phyloP scores from a whole-genome alignment of 2,797 vertebrate genomes.

The Microtus californicus region DNA sequence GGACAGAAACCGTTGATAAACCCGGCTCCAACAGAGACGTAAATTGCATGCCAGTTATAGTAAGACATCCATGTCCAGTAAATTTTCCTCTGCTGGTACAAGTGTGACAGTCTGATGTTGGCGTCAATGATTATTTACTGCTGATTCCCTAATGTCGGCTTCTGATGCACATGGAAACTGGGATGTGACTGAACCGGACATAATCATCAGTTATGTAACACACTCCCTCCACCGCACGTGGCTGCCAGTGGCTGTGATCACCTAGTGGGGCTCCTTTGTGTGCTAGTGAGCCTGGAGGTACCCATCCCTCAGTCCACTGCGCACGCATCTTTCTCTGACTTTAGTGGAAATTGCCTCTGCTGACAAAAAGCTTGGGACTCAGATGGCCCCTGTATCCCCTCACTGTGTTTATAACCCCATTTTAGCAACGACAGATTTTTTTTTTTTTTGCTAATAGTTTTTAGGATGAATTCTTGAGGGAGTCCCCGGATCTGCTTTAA shows the following conservation, averaged over 20 bases:
- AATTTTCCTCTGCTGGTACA: constrained; percentile 84
- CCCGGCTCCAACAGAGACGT: constrained; percentile 88
- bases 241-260: constrained; percentile 44
- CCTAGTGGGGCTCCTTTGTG: constrained; percentile 51
- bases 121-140: constrained; percentile 85
- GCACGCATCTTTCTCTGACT: neutral
- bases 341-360: constrained; percentile 48
- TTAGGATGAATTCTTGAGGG: constrained; percentile 30
- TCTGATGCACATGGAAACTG: constrained; percentile 68
- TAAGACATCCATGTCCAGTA: constrained; percentile 86
- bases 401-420: neutral
- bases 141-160: constrained; percentile 85
- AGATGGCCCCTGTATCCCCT: neutral
- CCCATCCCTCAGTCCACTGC: neutral
- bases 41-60: constrained; percentile 89
- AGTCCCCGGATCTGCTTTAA: constrained; percentile 3
- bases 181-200: constrained; percentile 61
- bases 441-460: constrained; percentile 39
- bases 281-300: neutral
- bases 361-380: neutral
- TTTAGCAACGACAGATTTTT: neutral
- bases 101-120: constrained; percentile 75
- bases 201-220: constrained; percentile 76
- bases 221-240: constrained; percentile 49
- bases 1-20: constrained; percentile 87